phyloP scores from a whole-genome alignment of 2,113 vertebrate genomes.

The Lampris megalopsis region DNA sequence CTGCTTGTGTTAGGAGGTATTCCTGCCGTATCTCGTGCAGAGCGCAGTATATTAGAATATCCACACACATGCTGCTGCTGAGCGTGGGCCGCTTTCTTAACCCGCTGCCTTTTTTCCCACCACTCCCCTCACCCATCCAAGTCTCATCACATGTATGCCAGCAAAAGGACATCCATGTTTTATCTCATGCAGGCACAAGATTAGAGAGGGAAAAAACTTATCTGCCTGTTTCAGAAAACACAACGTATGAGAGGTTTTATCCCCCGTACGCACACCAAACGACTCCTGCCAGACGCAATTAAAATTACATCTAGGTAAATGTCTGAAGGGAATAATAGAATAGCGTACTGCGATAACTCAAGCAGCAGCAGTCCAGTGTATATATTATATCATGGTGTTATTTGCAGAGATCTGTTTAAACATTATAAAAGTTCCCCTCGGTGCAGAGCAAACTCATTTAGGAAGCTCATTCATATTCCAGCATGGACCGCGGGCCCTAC shows the following conservation, averaged over 20 bases:
- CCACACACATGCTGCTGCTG: constrained; percentile 16
- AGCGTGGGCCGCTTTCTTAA: neutral
- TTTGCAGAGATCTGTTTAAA: neutral
- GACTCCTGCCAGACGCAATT: constrained; percentile 3
- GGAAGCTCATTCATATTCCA: neutral
- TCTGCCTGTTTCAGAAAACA: constrained; percentile 15
- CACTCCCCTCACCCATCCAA: constrained; percentile 3
- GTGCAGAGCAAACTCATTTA: neutral
- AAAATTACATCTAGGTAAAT: constrained; percentile 10
- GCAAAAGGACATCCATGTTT: constrained; percentile 23
- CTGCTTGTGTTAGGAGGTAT: neutral
- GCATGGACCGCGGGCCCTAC: neutral
- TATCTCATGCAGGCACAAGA: constrained; percentile 34
- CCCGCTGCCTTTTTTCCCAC: neutral
- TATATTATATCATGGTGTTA: neutral
- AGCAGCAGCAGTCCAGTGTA: neutral
- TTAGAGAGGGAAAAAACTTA: constrained; percentile 26
- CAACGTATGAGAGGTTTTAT: constrained; percentile 44
- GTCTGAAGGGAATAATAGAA: constrained; percentile 2
- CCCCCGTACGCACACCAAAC: neutral
- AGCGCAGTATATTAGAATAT: constrained; percentile 6
- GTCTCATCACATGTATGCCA: constrained; percentile 11
- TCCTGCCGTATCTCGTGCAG: constrained; percentile 22
- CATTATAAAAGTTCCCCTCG: neutral
- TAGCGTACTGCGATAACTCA: constrained; percentile 4